Evolutionary conservation across 2,113 vertebrate genomes (phyloP).

Genomic region (Beaufortia kweichowensis): DNA sequence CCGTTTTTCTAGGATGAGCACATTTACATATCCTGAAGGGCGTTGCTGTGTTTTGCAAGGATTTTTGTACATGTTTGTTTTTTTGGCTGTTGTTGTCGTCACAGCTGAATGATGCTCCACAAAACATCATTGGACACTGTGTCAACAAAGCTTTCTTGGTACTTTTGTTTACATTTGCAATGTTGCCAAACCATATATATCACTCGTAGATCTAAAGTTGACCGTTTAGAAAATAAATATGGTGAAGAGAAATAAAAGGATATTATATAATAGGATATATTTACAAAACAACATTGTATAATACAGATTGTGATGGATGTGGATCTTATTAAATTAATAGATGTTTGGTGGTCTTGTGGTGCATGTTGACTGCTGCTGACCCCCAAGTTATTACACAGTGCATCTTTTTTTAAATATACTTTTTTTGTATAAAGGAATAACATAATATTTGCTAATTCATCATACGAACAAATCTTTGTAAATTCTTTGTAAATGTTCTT

Average conservation of each 20-base stretch:
- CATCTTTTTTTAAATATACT: too few relatives aligned
- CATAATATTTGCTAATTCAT: too few relatives aligned
- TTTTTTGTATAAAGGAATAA: too few relatives aligned
- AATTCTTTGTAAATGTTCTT: too few relatives aligned
- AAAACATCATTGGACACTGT: neutral
- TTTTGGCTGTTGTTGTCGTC: neutral
- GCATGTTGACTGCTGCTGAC: too few relatives aligned
- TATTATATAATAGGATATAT: neutral
- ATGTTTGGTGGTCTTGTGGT: too few relatives aligned
- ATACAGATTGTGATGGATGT: too few relatives aligned
- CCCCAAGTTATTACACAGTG: too few relatives aligned
- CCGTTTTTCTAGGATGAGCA: constrained; percentile 51
- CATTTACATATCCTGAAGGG: constrained; percentile 59
- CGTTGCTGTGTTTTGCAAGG: neutral
- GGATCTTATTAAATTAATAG: too few relatives aligned
- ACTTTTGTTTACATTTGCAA: neutral
- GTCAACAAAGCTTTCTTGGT: constrained; percentile 12
- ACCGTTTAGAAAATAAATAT: neutral
- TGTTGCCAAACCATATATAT: neutral
- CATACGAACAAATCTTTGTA: too few relatives aligned
- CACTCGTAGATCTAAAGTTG: neutral
- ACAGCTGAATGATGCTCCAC: neutral
- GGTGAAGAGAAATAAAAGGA: neutral
- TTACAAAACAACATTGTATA: neutral
- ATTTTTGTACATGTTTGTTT: constrained; percentile 2